Conservation (phyloP, 2,888 invertebrate genomes). For the Hemicrepidius hirtus region DNA sequence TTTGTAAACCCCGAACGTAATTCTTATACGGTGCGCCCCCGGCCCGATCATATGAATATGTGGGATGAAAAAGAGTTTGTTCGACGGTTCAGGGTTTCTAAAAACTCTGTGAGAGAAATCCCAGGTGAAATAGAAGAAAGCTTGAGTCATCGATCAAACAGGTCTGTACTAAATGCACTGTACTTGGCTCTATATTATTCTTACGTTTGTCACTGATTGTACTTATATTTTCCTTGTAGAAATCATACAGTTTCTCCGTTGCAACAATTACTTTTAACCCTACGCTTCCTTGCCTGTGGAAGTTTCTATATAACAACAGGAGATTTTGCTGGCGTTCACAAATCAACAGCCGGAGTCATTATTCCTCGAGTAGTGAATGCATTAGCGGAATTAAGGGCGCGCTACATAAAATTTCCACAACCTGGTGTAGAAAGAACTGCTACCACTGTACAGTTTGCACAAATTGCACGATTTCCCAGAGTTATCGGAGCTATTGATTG, state of each 20-base stretch:
- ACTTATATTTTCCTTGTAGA: background rate
- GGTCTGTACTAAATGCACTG: slow-evolving; percentile 3
- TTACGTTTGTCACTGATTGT: too few relatives aligned
- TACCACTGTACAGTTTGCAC: background rate
- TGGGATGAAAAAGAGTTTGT: slow-evolving; percentile 21
- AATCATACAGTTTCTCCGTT: slow-evolving; percentile 31
- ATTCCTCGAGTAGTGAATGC: background rate
- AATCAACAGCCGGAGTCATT: slow-evolving; percentile 32
- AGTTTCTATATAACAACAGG: slow-evolving; percentile 31
- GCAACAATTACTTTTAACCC: slow-evolving; percentile 25
- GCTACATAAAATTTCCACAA: background rate
- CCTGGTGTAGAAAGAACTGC: background rate
- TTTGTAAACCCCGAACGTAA: background rate
- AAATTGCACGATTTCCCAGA: background rate
- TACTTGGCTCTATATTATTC: too few relatives aligned
- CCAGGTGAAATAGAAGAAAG: background rate
- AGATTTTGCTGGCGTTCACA: slow-evolving; percentile 36
- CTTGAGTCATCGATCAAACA: background rate
- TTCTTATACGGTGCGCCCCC: slow-evolving; percentile 5
- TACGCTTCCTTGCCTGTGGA: slow-evolving; percentile 29
- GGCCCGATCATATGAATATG: slow-evolving; percentile 5
- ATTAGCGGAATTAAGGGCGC: background rate
- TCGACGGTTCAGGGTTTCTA: slow-evolving; percentile 7
- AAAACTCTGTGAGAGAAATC: background rate
- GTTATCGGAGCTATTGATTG: background rate